Percentiles rank a stretch among this genome's conserved stretches.
phyloP scores from a whole-genome alignment of 1,140 invertebrate species.

The Lanistes nyassanus region DNA sequence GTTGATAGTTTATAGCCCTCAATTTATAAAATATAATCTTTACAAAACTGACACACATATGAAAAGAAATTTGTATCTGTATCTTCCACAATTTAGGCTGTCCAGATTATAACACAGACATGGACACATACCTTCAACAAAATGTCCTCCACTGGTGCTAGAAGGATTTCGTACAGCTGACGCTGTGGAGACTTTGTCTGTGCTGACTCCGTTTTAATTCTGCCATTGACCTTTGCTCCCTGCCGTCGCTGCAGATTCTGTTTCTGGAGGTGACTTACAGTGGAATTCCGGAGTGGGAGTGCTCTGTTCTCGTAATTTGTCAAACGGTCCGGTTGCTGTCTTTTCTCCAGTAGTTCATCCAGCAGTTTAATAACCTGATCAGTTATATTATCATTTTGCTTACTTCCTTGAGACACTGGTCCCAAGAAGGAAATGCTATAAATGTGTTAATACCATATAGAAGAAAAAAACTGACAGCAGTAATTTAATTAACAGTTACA shows the following conservation, averaged over 20 bases:
- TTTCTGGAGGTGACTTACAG: conserved; percentile 35
- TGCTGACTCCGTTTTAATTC: background rate
- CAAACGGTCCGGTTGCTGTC: conserved; percentile 34
- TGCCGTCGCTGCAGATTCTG: conserved; percentile 34
- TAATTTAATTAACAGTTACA: conserved; percentile 8
- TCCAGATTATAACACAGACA: too few species aligned
- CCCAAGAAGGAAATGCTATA: too few species aligned
- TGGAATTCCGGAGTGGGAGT: conserved; percentile 40
- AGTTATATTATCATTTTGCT: too few species aligned
- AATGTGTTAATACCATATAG: too few species aligned
- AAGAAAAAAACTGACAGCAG: too few species aligned
- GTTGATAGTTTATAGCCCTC: too few species aligned
- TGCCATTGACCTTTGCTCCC: background rate
- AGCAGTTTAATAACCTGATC: conserved; percentile 45
- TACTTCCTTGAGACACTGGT: too few species aligned
- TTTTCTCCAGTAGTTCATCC: conserved; percentile 36
- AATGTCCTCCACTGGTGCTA: conserved; percentile 59
- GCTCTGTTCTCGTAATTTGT: conserved; percentile 53
- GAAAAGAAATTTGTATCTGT: too few species aligned
- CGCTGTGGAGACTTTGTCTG: conserved; percentile 36
- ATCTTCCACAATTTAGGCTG: too few species aligned
- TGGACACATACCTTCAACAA: conserved; percentile 39
- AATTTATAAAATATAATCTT: too few species aligned
- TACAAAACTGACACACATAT: too few species aligned
- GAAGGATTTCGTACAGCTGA: conserved; percentile 53